phyloP scores from a whole-genome alignment of 1,140 invertebrate genomes.

The Euschistus heros region DNA sequence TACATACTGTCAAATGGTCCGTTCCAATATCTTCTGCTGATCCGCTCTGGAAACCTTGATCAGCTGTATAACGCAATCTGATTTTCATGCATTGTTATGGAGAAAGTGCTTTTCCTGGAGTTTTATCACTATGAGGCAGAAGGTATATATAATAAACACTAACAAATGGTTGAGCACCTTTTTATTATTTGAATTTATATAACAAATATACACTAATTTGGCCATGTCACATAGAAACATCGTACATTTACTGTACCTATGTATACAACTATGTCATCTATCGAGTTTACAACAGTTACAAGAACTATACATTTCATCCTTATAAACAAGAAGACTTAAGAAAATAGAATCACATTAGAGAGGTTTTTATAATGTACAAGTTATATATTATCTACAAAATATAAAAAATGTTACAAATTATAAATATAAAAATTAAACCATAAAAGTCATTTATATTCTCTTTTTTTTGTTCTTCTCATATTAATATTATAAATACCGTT shows the following conservation, averaged over 20 bases:
- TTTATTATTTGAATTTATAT: background rate
- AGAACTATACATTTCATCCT: background rate
- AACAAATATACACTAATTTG: slow-evolving; percentile 1
- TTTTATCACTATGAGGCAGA: no score
- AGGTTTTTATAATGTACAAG: background rate
- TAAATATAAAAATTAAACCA: slow-evolving; percentile 6
- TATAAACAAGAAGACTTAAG: slow-evolving; percentile 9
- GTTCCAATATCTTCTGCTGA: no score
- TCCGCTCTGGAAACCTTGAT: no score
- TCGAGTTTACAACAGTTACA: no score
- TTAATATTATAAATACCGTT: background rate
- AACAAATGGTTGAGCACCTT: background rate
- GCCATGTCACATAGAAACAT: background rate
- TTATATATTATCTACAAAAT: slow-evolving; percentile 2
- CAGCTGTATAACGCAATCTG: no score
- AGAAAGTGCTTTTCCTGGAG: no score
- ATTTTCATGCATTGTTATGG: no score
- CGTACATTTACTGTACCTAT: no score
- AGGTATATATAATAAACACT: background rate
- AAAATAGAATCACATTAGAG: slow-evolving; percentile 7
- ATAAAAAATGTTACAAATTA: slow-evolving; percentile 5
- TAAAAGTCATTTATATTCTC: no score
- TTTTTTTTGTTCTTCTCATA: background rate
- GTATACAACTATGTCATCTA: no score
- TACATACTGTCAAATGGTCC: no score